Base-by-base conservation (phyloP, 2,113 vertebrate genomes). In the Oxyruncus cristatus region DNA sequence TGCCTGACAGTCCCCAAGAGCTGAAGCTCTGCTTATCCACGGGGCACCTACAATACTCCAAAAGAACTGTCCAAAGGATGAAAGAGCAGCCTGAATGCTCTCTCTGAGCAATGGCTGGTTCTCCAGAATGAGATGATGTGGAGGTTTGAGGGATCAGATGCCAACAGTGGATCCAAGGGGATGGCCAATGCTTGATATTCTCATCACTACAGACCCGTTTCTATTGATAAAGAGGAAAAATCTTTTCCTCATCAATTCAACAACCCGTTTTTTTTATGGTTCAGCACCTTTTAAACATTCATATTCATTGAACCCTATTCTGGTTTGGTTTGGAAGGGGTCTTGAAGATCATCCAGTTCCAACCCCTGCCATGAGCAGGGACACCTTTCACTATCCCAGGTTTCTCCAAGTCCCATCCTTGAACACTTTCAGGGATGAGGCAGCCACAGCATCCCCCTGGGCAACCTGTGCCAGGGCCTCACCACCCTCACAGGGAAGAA, bases 91-190 rank as follows among this genome's bases (percentile, higher is more conserved):
- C 20, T 50, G 18, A 61, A 14, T 4, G 42, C 10, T 72, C 35
- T 2, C 13, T 72, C 27, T 11, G 65, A 93, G 16, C 63, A 66
- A 14, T 0, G 4, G 55, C 52, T 68, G 32, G 3, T 11, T 30
- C 55, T 52, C 33, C 67, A 65, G 30, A 58, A 26, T 0, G 0
- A 52, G 53, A 65, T 23, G 42, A 80, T 0, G 0, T 4, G 33
- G 61, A 85, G 30, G 17, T 61, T 63, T 4, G 1, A 22, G 49
- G 8, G 9, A 52, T 21, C 15, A 14, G 39, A 39, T 35, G 62
- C 12, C 22, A 53, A 32, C 17, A 32, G 4, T 39, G 12, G 33
- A 74, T 24, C 55, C 47, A n/a, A 35, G 2, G 6, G 39, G 14
- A 18, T 2, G 10, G 23, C 58, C 32, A 68, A 2, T 1, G 4